Base-by-base conservation (phyloP, 2,113 vertebrate genomes). In the Sigmodon hispidus region DNA sequence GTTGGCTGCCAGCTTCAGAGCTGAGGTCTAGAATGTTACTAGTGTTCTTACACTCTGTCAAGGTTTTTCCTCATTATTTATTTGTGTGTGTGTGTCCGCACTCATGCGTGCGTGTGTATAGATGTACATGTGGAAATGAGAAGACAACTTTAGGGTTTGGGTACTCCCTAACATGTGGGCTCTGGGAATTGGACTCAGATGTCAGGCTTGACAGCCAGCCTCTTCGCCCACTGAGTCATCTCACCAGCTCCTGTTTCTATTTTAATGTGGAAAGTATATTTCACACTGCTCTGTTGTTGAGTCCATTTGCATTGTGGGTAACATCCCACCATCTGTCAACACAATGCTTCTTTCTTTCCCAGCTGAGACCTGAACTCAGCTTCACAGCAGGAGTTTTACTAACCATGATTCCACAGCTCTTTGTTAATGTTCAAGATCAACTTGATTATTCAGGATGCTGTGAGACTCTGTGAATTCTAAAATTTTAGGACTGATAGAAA, bases 401-500 rank as follows among this genome's bases (percentile, higher is more conserved):
- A 40, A 15, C 55, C 40, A 8, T 43, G 52, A n/a, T 36, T 40
- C 79, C 52, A 3, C 52, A 59, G 22, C 3, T 31, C 80, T 57
- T 5, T 31, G 90, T 52, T 79, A 48, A 40, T 88, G 96, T 88
- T 92, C 83, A 80, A 48, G 61, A 88, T 65, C 93, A 43, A 75
- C 83, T 94, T 70, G 50, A 34, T 72, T 90, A 22, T 88, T 94
- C 6, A 29, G n/a, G 11, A 34, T 77, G 57, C 1, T 55, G 63
- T 76, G 70, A 86, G 70, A 89, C 50, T 86, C 63, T 69, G n/a
- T 83, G 55, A 89, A 63, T 91, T 75, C 17, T 17, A 61, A 83
- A 83, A 43, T 40, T 61, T 94, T 73, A 93, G 29, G 48, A 63
- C 87, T 17, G 8, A 89, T 43, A 73, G 52, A 89, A 52, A 21